These are phyloP conservation scores for Iselma pallidipennis DNA, from an alignment of 2,888 invertebrate species.

Conservation along the genomic window DNA sequence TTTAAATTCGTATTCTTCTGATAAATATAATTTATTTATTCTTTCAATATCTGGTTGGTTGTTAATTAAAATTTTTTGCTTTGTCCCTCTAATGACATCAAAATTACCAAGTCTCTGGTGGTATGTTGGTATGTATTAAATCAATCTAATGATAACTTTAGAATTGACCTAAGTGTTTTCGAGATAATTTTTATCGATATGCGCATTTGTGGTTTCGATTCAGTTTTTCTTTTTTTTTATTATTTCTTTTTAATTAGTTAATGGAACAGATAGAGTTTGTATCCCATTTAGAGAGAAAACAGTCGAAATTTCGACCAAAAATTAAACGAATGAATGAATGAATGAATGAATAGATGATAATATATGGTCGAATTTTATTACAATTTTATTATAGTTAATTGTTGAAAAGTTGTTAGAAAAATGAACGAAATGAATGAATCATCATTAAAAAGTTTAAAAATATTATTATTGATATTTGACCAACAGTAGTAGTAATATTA, in stretches of 20 bases:
- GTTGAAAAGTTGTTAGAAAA: background rate
- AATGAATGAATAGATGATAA: background rate
- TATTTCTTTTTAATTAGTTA: background rate
- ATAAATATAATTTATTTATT: background rate
- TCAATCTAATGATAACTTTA: background rate
- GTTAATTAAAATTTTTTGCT: background rate
- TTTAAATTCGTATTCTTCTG: background rate
- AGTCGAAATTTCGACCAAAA: background rate
- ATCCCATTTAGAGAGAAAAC: background rate
- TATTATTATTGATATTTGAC: background rate
- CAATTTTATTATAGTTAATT: background rate
- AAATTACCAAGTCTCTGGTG: background rate
- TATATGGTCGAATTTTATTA: background rate
- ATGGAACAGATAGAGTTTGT: background rate
- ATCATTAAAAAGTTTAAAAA: background rate
- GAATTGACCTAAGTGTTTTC: background rate
- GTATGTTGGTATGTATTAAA: background rate
- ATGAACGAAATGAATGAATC: background rate
- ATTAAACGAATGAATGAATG: background rate
- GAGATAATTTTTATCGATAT: background rate
- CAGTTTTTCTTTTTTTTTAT: background rate
- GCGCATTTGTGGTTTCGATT: background rate
- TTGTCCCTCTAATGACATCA: background rate
- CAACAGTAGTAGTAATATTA: too few species aligned
- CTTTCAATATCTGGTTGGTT: background rate